Percentiles rank a stretch among this genome's conserved stretches.
Conservation (phyloP, 2,888 invertebrate species). For the Drosophila demipolita region DNA sequence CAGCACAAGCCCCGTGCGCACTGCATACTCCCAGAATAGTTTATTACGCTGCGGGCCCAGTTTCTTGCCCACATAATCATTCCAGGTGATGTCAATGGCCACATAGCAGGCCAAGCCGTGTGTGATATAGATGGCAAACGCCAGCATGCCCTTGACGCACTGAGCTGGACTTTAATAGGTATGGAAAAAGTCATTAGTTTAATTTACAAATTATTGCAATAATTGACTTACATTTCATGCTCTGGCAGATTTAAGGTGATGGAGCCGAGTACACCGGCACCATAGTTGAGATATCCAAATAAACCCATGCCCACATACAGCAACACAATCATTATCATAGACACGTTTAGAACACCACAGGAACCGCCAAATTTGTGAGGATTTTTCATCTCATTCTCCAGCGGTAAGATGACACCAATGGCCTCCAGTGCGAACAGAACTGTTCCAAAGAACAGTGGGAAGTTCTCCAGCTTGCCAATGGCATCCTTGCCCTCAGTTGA, state of each 20-base stretch:
- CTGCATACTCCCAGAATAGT: constrained; percentile 90
- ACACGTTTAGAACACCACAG: constrained; percentile 93
- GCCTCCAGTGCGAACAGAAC: constrained; percentile 98
- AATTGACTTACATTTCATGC: constrained; percentile 87
- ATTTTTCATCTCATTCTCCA: constrained; percentile 97
- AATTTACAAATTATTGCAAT: too few relatives aligned
- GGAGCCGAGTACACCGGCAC: constrained; percentile 89
- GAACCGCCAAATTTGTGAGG: constrained; percentile 92
- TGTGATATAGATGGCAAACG: constrained; percentile 94
- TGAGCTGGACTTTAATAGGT: constrained; percentile 88
- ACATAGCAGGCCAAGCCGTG: constrained; percentile 98
- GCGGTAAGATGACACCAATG: constrained; percentile 92
- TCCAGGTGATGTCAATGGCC: constrained; percentile 97
- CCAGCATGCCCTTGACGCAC: constrained; percentile 90
- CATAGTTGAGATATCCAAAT: constrained; percentile 95
- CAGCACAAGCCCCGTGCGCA: constrained; percentile 91
- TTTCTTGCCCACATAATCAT: constrained; percentile 88
- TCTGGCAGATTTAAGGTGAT: constrained; percentile 94
- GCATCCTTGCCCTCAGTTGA: constrained; percentile 88
- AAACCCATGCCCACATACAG: constrained; percentile 96
- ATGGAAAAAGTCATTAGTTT: background rate
- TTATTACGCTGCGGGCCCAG: constrained; percentile 88
- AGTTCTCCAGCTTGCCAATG: constrained; percentile 88
- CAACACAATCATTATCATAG: constrained; percentile 92
- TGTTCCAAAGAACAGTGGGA: constrained; percentile 98